A percentile compares a stretch with the other conserved stretches of the same genome.
Evolutionary conservation across 1,140 invertebrate genomes (phyloP).

Genomic region (Bombus pyrosoma): DNA sequence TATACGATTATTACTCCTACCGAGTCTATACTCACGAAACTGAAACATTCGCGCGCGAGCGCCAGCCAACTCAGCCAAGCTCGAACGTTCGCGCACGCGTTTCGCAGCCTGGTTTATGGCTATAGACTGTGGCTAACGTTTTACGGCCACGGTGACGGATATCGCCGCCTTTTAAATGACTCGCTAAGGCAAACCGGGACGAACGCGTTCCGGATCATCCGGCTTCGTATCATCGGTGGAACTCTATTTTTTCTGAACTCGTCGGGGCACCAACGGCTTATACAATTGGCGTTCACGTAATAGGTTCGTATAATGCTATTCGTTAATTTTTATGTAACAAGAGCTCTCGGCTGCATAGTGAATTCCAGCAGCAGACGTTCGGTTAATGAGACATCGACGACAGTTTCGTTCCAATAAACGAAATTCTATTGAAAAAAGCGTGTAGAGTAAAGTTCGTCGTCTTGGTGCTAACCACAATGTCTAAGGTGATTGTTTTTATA

Average conservation of each 20-base stretch:
- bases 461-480: not conserved
- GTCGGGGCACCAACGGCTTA: too few species aligned
- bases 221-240: not conserved
- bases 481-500: not conserved
- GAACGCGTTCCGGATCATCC: not conserved
- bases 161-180: constrained; percentile 42
- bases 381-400: too few species aligned
- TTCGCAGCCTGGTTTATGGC: constrained; percentile 38
- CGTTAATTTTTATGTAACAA: too few species aligned
- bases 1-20: constrained; percentile 70
- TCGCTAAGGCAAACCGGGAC: constrained; percentile 16
- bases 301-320: too few species aligned
- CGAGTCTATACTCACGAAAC: constrained; percentile 70
- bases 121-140: constrained; percentile 22
- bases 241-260: too few species aligned
- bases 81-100: constrained; percentile 10
- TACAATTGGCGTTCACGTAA: too few species aligned
- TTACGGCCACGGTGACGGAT: constrained; percentile 58
- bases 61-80: not conserved
- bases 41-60: constrained; percentile 64
- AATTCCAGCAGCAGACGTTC: too few species aligned
- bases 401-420: too few species aligned
- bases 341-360: too few species aligned
- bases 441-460: too few species aligned
- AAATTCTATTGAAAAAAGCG: not conserved